Evolutionary conservation across 2,113 vertebrate genomes (phyloP).

Genomic region (Heloderma charlesbogerti): DNA sequence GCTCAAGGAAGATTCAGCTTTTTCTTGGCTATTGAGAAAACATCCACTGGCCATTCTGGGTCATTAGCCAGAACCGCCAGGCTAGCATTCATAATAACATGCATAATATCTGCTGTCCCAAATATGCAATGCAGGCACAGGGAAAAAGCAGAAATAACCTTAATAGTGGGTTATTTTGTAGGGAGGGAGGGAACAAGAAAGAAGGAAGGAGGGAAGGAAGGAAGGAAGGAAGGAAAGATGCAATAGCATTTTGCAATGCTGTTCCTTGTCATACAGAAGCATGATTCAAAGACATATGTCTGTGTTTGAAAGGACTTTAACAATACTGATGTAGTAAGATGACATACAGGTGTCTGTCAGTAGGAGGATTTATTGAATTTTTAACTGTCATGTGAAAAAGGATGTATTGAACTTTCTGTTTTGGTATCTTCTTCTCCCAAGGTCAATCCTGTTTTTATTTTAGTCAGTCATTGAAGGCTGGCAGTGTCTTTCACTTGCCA

Average conservation of each 20-base stretch:
- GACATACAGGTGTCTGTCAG: constrained; percentile 46
- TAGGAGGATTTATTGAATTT: constrained; percentile 60
- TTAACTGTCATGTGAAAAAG: constrained; percentile 63
- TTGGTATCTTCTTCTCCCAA: constrained; percentile 60
- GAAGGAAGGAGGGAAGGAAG: background rate
- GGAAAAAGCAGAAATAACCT: background rate
- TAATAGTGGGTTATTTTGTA: background rate
- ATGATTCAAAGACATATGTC: background rate
- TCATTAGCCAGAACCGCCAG: background rate
- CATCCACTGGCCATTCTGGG: background rate
- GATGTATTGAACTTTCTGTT: constrained; percentile 61
- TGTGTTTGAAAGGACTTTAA: constrained; percentile 12
- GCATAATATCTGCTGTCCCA: background rate
- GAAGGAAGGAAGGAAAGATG: background rate
- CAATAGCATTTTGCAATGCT: background rate
- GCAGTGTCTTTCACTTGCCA: constrained; percentile 71
- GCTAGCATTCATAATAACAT: background rate
- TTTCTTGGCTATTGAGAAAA: background rate
- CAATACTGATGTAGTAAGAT: constrained; percentile 54
- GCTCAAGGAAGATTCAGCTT: background rate
- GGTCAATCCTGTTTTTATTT: constrained; percentile 66
- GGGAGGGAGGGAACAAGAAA: no score
- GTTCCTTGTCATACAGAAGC: background rate
- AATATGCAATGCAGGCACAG: background rate
- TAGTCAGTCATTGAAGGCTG: constrained; percentile 53